phyloP scores from a whole-genome alignment of 2,113 vertebrate genomes.

The Dipodomys ordii region DNA sequence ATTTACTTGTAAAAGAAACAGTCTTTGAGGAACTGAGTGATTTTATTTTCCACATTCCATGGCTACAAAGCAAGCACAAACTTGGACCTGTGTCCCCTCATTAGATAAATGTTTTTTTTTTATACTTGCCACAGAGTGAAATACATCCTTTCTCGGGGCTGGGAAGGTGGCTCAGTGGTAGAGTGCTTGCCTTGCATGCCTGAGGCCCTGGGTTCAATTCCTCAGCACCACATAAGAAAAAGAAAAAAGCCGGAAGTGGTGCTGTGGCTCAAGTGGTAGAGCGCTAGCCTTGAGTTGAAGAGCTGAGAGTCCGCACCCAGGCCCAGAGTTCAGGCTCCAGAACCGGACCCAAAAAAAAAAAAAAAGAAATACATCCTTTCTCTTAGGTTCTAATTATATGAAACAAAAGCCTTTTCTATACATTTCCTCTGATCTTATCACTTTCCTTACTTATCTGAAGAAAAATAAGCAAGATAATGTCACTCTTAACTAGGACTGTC shows the following conservation, averaged over 20 bases:
- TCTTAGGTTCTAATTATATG: constrained; percentile 46
- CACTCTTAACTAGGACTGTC: neutral
- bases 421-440: neutral
- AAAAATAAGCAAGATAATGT: constrained; percentile 45
- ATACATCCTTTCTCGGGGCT: neutral
- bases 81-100: neutral
- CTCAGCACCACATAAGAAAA: no score
- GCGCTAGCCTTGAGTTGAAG: no score
- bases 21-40: constrained; percentile 6
- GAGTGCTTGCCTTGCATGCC: no score
- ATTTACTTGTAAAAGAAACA: constrained; percentile 1
- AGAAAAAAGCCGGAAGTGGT: no score
- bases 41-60: neutral
- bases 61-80: constrained; percentile 24
- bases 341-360: no score
- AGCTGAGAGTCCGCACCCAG: no score
- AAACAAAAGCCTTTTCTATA: neutral
- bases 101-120: neutral
- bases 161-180: no score
- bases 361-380: neutral
- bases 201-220: no score
- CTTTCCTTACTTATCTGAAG: constrained; percentile 46
- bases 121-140: neutral
- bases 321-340: no score
- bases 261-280: no score